These are phyloP conservation scores for Diceros bicornis DNA, from an alignment of 2,797 vertebrate species.

Conservation along the genomic window DNA sequence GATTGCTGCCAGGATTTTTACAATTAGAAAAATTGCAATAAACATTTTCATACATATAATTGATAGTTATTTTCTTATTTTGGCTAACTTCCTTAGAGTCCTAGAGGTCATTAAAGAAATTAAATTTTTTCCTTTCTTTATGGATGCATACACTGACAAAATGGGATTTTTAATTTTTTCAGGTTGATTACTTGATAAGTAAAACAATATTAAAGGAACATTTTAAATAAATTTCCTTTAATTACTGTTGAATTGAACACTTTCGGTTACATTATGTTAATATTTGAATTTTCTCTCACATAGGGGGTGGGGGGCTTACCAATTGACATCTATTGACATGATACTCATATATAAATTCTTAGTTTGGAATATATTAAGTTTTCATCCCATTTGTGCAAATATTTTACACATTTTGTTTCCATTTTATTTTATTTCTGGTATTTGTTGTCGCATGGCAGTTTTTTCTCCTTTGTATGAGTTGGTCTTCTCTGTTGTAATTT, in stretches of 20 bases:
- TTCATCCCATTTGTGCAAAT: neutral
- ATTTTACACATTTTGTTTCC: neutral
- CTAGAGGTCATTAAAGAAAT: neutral
- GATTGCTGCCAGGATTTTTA: neutral
- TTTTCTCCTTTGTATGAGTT: neutral
- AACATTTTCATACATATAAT: neutral
- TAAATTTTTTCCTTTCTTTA: neutral
- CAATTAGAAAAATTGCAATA: neutral
- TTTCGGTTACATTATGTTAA: neutral
- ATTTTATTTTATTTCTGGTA: neutral
- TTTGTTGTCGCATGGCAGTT: neutral
- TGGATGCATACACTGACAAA: neutral
- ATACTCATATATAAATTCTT: neutral
- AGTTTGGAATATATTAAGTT: neutral
- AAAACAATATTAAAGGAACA: neutral
- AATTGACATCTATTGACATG: neutral
- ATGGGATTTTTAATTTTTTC: neutral
- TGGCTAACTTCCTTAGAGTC: neutral
- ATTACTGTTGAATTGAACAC: neutral
- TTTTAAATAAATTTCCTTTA: conserved; percentile 29
- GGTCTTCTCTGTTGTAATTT: neutral
- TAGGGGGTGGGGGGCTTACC: neutral
- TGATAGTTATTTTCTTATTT: neutral
- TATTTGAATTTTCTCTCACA: neutral
- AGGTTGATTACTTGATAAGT: neutral